These are phyloP conservation scores for Leptoteleia sp. DNA, from an alignment of 1,140 invertebrate genomes.

Conservation along the genomic window DNA sequence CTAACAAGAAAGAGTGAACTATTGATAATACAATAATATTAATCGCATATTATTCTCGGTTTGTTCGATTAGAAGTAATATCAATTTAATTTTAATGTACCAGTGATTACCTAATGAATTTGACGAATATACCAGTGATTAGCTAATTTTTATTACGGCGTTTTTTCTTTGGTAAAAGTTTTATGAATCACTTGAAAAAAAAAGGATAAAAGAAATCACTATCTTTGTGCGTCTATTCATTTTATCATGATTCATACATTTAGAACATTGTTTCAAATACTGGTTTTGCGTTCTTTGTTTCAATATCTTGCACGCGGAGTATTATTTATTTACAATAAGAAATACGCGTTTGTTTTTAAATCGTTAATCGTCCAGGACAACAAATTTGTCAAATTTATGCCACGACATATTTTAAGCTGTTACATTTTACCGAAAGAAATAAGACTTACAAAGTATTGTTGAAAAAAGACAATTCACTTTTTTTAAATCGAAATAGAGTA, in stretches of 20 bases:
- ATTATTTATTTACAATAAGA: constrained; percentile 5
- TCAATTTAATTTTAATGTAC: too few relatives aligned
- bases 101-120: too few relatives aligned
- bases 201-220: neutral
- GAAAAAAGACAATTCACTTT: too few relatives aligned
- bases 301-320: constrained; percentile 3
- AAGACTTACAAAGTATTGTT: too few relatives aligned
- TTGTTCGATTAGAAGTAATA: too few relatives aligned
- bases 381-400: constrained; percentile 8
- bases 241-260: constrained; percentile 12
- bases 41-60: too few relatives aligned
- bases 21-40: too few relatives aligned
- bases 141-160: neutral
- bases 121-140: too few relatives aligned
- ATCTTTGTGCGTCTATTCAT: constrained; percentile 21
- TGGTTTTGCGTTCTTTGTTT: constrained; percentile 2
- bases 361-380: neutral
- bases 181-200: constrained; percentile 11
- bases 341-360: neutral
- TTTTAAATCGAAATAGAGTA: too few relatives aligned
- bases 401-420: constrained; percentile 1
- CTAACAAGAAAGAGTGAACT: too few relatives aligned
- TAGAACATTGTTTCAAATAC: neutral
- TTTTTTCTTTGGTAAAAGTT: neutral
- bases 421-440: neutral